Evolutionary conservation across 1,140 invertebrate species (phyloP), one percentile per base, ranked within the genome.

Genomic region (Agrypnia vestita): DNA sequence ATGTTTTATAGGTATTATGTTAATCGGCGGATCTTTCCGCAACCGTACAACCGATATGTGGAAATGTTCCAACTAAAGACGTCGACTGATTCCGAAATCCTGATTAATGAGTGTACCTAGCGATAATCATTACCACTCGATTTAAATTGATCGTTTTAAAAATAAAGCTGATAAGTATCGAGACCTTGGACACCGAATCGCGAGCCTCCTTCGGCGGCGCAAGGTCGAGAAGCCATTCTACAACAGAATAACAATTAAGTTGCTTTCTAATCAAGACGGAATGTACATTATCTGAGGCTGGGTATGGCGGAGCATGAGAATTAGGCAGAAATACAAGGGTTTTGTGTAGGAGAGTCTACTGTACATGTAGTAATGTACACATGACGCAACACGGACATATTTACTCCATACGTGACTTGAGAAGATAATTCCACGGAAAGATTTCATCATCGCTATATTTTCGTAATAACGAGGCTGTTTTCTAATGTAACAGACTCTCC

Each of bases 221-320:
- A 73, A 73, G 69, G 69, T 73, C 35, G 25, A 9, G 53, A 1
- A 69, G 43, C 17, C 49, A 51, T 55, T 55, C 47, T 21, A 15
- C 49, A 53, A 15, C 49, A 53, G 69, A 73, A 73, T 73, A 73
- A 73, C 69, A 73, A 73, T 53, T 73, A 53, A 61, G 19, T 55
- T 43, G 69, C 69, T 73, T 73, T 73, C 69, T 73, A 73, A 73
- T 73, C 51, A 73, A 73, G 64, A 35, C 25, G 69, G n/a, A 55
- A 53, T 19, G 43, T 69, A 69, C 64, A 73, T 35, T 35, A 49
- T 25, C 15, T 43, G 21, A 13, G 7, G n/a, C 47, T 35, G 69
- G 15, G 21, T 53, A 73, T 73, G 69, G 69, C 19, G n/a, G 21
- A n/a, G 69, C 69, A 73, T 73, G 47, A 21, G 69, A 73, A 73